phyloP scores from a whole-genome alignment of 2,797 vertebrate genomes.

The Oreochromis grahami region DNA sequence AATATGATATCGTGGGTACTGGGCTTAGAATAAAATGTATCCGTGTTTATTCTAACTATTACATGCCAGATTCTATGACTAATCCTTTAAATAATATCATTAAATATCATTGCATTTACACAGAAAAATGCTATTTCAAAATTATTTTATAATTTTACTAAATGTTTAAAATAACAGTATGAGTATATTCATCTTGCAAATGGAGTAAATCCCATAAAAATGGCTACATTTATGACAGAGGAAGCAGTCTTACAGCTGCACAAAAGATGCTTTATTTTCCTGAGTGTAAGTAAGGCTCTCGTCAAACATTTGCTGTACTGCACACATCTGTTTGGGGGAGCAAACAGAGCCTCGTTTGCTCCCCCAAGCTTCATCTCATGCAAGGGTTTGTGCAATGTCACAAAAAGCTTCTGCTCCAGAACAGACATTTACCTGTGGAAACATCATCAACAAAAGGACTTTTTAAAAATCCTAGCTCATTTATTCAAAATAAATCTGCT shows the following conservation, averaged over 20 bases:
- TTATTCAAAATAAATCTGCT: slow-evolving; percentile 28
- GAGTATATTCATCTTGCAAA: background rate
- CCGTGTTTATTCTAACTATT: too few relatives aligned
- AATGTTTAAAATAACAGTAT: background rate
- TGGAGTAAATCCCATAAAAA: background rate
- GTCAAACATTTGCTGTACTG: slow-evolving; percentile 53
- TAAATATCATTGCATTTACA: background rate
- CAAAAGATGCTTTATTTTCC: slow-evolving; percentile 30
- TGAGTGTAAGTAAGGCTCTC: slow-evolving; percentile 5
- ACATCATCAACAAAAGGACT: slow-evolving; percentile 22
- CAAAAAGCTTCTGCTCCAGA: slow-evolving; percentile 24
- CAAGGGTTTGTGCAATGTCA: slow-evolving; percentile 22
- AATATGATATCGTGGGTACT: background rate
- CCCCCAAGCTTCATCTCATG: slow-evolving; percentile 5
- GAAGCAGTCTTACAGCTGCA: background rate
- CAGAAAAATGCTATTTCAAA: background rate
- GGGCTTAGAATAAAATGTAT: fast-evolving
- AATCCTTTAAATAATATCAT: background rate
- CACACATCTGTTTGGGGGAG: slow-evolving; percentile 28
- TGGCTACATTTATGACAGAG: background rate
- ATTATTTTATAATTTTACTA: background rate
- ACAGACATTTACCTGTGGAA: slow-evolving; percentile 48
- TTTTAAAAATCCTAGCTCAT: background rate
- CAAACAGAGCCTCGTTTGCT: slow-evolving; percentile 16
- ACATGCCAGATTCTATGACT: background rate